phyloP scores from a whole-genome alignment of 92 coral and sea anemone genomes.

The Zoanthus sociatus region DNA sequence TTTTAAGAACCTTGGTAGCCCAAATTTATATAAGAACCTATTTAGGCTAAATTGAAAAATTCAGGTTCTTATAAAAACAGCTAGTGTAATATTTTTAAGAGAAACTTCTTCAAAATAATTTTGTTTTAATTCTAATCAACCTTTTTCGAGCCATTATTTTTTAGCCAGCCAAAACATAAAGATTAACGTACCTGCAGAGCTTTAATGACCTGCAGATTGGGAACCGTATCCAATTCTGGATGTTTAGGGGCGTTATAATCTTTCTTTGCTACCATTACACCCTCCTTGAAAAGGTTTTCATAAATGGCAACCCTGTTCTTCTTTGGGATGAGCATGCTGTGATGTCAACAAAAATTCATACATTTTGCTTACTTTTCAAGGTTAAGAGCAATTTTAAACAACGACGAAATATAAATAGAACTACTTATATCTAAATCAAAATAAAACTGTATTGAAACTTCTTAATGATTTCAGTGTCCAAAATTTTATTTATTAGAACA shows the following conservation, averaged over 20 bases:
- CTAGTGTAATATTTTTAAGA: no score
- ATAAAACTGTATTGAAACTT: neutral
- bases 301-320: conserved; percentile 89
- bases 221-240: conserved; percentile 81
- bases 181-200: conserved; percentile 77
- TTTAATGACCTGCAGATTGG: conserved; percentile 91
- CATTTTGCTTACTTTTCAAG: neutral
- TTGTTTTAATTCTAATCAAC: no score
- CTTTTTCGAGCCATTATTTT: neutral
- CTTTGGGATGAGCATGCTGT: conserved; percentile 98
- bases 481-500: conserved; percentile 3
- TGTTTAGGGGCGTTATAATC: conserved; percentile 86
- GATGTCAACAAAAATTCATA: neutral
- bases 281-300: conserved; percentile 98
- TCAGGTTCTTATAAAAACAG: no score
- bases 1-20: no score
- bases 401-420: neutral
- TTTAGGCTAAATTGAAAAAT: no score
- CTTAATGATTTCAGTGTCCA: neutral
- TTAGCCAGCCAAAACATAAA: neutral
- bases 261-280: conserved; percentile 93
- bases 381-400: neutral
- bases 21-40: no score
- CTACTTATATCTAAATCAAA: neutral
- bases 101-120: no score